Evolutionary conservation across 2,888 invertebrate genomes (phyloP), one percentile per base, ranked within the genome.

Genomic region (Neuroscelio doddi): DNA sequence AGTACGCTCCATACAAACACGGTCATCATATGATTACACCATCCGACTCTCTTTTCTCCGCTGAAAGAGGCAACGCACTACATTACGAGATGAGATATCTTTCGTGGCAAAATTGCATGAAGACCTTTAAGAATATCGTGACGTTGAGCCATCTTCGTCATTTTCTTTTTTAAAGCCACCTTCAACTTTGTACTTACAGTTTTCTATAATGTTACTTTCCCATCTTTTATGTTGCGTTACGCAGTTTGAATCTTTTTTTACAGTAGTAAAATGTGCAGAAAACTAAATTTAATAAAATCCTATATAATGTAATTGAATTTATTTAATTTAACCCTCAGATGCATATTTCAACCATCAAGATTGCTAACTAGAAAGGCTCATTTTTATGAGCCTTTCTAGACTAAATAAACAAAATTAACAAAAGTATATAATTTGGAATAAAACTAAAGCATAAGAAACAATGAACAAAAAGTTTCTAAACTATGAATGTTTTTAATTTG

Each of bases 61-160:
- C 21, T 38, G 64, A 66, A 63, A 63, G 70, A 65, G 65, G 64
- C 70, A 71, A 70, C 64, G 69, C 70, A 68, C 70, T 72, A 71
- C 77, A 79, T 79, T 79, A 78, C 73, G 75, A 77, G 74, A 79
- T 78, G 78, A 79, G 71, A 78, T 77, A 79, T 77, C 72, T 73
- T 70, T 74, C 71, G 65, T 63, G 64, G 68, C 67, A 69, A 72
- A 72, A 72, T 75, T 70, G 72, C 74, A 72, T 72, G 71, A 75
- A 73, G 72, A 73, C 75, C 73, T 76, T 77, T 69, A 72, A 72
- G 73, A 70, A 71, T 69, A 69, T 69, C 69, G 66, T 66, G 63
- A 69, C 70, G 69, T 68, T 63, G 58, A 69, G 63, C 73, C 66
- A 51, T 68, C 70, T 64, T 70, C 72, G 56, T 58, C 58, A 64